Base-by-base conservation (phyloP, 2,888 invertebrate species). In the Zootermopsis nevadensis region DNA sequence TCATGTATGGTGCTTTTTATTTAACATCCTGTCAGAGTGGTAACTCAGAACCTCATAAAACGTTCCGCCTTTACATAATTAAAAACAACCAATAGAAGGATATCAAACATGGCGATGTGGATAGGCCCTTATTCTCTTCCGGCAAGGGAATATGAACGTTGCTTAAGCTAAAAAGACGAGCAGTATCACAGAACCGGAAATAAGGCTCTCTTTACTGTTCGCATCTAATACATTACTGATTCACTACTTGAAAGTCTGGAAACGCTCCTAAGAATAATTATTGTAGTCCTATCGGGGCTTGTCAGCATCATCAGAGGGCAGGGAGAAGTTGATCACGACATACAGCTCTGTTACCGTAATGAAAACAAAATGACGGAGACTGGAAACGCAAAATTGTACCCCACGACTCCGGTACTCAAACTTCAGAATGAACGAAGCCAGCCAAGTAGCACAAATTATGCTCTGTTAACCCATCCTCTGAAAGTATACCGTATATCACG, bases 261-360 rank as follows among this genome's bases (percentile, higher is more conserved):
- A 35, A 27, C 55, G 66, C 60, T 79, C 79, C 60, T 35, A 79
- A 79, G 79, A 66, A 79, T 79, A 79, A 79, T 79, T 79, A 79
- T 79, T 79, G 60, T 38, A 66, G 35, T 66, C 79, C 66, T 60
- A 79, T 24, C 8, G 55, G 7, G 42, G 27, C 27, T n/a, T 35
- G 55, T 60, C 79, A 79, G 79, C 79, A 53, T 53, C 69, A 30
- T 69, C 69, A 69, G 22, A 33, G 33, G 2, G 74, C 74, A 38
- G 66, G 79, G 79, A 66, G 66, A 79, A 66, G 79, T 79, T 55
- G 48, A 77, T 77, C 77, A 15, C 31, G 33, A 22, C 33, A 19
- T 19, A 0, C 15, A 1, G 22, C 33, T 6, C 22, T 69, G 15
- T 30, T n/a, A n/a, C 30, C 30, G 27, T 15, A 66, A n/a, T 66